phyloP scores from a whole-genome alignment of 2,113 vertebrate genomes.

The Paramisgurnus dabryanus region DNA sequence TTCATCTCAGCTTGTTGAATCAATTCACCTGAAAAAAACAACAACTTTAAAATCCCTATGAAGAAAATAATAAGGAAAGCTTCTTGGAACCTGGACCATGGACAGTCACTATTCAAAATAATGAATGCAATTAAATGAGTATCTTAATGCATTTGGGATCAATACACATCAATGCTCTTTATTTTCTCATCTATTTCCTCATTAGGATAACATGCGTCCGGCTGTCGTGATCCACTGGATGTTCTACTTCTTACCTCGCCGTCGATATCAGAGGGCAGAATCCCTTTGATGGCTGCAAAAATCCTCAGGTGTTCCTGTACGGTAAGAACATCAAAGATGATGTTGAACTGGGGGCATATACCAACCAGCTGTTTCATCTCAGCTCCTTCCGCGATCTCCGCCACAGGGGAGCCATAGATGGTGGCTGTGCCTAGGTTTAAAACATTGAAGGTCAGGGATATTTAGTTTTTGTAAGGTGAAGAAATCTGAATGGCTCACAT shows the following conservation, averaged over 20 bases:
- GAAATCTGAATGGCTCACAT: no score
- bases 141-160: neutral
- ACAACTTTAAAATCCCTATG: no score
- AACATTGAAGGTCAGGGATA: neutral
- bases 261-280: constrained; percentile 80
- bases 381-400: constrained; percentile 85
- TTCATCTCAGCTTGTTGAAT: no score
- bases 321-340: constrained; percentile 92
- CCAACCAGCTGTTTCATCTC: constrained; percentile 91
- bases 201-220: neutral
- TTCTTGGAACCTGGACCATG: no score
- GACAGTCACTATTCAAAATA: neutral
- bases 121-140: neutral
- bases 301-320: constrained; percentile 95
- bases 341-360: constrained; percentile 94
- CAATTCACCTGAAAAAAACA: no score
- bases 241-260: constrained; percentile 75
- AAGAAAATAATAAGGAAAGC: no score
- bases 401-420: constrained; percentile 88
- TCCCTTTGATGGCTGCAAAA: constrained; percentile 93
- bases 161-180: neutral
- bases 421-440: constrained; percentile 78
- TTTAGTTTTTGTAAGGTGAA: neutral
- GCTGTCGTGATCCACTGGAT: neutral
- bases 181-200: neutral